Conservation (phyloP, 2,797 vertebrate genomes). For the Kryptopterus vitreolus region DNA sequence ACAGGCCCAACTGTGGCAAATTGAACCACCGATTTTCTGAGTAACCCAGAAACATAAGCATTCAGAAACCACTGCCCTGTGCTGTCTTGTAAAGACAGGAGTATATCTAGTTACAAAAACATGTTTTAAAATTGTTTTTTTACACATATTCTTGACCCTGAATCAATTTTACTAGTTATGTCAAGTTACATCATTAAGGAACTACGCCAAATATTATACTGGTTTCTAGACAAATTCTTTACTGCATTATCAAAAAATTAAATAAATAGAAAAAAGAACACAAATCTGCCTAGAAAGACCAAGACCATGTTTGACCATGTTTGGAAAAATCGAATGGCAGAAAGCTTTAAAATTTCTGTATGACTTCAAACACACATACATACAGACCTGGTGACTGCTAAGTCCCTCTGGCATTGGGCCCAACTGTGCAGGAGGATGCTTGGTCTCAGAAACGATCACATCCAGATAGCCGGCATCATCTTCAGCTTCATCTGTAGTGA, state of each 20-base stretch:
- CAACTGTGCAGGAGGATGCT: constrained; percentile 85
- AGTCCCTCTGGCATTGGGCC: constrained; percentile 91
- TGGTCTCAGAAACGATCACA: constrained; percentile 80
- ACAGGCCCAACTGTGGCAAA: too few relatives aligned
- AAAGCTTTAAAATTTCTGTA: neutral
- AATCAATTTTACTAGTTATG: neutral
- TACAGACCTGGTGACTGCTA: constrained; percentile 85
- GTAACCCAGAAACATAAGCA: too few relatives aligned
- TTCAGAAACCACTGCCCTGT: too few relatives aligned
- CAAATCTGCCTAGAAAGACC: neutral
- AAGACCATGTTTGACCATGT: neutral
- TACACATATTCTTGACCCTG: neutral
- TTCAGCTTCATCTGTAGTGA: constrained; percentile 67
- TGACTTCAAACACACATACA: neutral
- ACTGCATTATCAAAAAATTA: neutral
- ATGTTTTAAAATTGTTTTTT: neutral
- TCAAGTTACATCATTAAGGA: neutral
- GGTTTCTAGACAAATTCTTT: neutral
- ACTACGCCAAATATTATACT: neutral
- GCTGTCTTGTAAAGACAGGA: too few relatives aligned
- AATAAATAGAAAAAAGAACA: neutral
- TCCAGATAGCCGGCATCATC: constrained; percentile 80
- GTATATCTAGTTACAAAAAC: too few relatives aligned
- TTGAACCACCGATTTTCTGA: too few relatives aligned
- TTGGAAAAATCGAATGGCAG: neutral